phyloP scores from a whole-genome alignment of 35 echinoderm and acorn worm species.

The Acanthaster planci region DNA sequence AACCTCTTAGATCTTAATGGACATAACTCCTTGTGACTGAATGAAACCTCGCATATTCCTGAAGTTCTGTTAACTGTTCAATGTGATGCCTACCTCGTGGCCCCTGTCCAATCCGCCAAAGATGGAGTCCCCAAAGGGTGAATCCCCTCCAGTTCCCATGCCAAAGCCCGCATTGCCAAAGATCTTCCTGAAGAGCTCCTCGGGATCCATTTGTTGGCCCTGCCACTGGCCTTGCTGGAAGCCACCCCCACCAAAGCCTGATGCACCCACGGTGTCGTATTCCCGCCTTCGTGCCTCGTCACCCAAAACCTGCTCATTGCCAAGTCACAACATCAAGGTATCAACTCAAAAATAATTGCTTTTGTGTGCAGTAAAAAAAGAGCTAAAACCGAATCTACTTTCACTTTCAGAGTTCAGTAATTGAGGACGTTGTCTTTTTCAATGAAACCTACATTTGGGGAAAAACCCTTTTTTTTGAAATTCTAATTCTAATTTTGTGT shows the following conservation, averaged over 20 bases:
- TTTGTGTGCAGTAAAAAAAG: no score
- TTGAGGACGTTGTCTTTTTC: no score
- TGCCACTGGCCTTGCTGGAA: conserved; percentile 83
- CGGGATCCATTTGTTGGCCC: conserved; percentile 67
- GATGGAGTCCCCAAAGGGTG: conserved; percentile 63
- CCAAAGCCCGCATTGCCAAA: conserved; percentile 80
- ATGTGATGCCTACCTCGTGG: conserved; percentile 59
- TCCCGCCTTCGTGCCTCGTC: conserved; percentile 80
- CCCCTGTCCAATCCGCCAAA: conserved; percentile 70
- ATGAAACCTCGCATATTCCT: background rate
- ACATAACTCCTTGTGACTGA: no score
- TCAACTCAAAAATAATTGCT: no score
- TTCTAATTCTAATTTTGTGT: no score
- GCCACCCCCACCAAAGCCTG: conserved; percentile 81
- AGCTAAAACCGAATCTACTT: no score
- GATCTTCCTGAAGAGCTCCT: conserved; percentile 91
- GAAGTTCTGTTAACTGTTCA: background rate
- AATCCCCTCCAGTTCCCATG: background rate
- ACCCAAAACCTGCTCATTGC: conserved; percentile 57
- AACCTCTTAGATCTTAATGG: no score
- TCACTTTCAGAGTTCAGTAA: no score
- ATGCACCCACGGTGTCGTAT: conserved; percentile 77
- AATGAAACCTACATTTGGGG: no score
- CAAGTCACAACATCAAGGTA: background rate
- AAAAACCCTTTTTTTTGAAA: no score